Base-by-base conservation (phyloP, 2,888 invertebrate species). In the Stratiomys singularior region DNA sequence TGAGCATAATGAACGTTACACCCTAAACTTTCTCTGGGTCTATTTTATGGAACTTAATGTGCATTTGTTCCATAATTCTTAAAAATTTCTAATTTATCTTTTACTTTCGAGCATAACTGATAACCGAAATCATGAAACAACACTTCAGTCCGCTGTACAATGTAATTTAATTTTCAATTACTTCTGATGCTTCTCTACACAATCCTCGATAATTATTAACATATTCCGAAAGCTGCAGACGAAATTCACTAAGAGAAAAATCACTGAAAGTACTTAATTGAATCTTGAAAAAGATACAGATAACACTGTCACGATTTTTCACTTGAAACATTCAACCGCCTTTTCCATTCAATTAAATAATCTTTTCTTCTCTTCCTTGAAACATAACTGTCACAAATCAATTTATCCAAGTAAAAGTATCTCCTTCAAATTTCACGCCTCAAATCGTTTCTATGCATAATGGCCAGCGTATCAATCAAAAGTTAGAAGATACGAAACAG, bases 351-450 rank as follows among this genome's bases (percentile, higher is more conserved):
- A 37, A 37, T 37, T 37, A 37, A 37, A 37, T 5, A 37, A 37
- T 37, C 37, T 37, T 37, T 37, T 9, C 37, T 5, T 37, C 37
- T 37, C 9, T 37, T 37, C 37, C 37, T 3, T 9, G 37, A 3
- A 37, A 37, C 9, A 37, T 37, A 37, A 37, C 37, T 37, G 37
- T 37, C 25, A 25, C 23, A 60, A 60, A 23, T 60, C 60, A 63
- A 63, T 63, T 63, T 15, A 7, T 5, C 37, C 37, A 37, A 25
- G 63, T 63, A 28, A 63, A 63, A 63, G 63, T 63, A n/a, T 28
- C 63, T 63, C 63, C 63, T 25, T 63, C 63, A 63, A 37, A 63
- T 63, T 63, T 63, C 63, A 27, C 63, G 63, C 15, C 25, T 63
- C 21, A 58, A 18, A 58, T 58, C 21, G 2, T 3, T 52, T 37